Conservation (phyloP, 2,113 vertebrate species). For the Piprites chloris region DNA sequence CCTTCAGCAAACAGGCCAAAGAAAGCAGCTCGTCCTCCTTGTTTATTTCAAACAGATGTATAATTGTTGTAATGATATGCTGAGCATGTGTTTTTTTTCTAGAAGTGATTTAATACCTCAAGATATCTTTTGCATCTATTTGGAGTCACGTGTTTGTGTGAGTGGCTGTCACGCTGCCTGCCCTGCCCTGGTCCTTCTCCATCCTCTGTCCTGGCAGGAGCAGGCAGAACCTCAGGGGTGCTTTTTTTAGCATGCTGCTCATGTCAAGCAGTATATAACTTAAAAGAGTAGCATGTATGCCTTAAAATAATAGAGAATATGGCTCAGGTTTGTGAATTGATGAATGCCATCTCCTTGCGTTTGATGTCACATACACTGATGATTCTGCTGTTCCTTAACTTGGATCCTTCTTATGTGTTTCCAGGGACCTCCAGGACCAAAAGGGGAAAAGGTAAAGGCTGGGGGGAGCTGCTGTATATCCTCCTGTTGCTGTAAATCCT, state of each 20-base stretch:
- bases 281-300: not conserved
- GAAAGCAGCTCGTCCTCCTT: constrained; percentile 1
- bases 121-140: not conserved
- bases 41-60: constrained; percentile 26
- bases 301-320: not conserved
- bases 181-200: not conserved
- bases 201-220: not conserved
- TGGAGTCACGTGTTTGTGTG: fast-evolving
- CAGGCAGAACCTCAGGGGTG: not conserved
- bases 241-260: not conserved
- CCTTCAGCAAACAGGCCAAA: not conserved
- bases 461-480: not conserved
- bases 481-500: not conserved
- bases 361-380: not conserved
- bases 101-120: constrained; percentile 38
- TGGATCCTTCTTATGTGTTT: constrained; percentile 24
- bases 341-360: not conserved
- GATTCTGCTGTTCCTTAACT: not conserved
- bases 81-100: constrained; percentile 44
- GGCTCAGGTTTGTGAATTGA: not conserved
- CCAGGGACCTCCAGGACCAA: constrained; percentile 87
- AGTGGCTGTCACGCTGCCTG: not conserved
- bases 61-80: constrained; percentile 43
- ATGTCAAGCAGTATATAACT: not conserved
- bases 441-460: constrained; percentile 90